Evolutionary conservation across 2,797 vertebrate genomes (phyloP), one percentile per base, ranked within the genome.

Genomic region (Ctenopoma multispine): DNA sequence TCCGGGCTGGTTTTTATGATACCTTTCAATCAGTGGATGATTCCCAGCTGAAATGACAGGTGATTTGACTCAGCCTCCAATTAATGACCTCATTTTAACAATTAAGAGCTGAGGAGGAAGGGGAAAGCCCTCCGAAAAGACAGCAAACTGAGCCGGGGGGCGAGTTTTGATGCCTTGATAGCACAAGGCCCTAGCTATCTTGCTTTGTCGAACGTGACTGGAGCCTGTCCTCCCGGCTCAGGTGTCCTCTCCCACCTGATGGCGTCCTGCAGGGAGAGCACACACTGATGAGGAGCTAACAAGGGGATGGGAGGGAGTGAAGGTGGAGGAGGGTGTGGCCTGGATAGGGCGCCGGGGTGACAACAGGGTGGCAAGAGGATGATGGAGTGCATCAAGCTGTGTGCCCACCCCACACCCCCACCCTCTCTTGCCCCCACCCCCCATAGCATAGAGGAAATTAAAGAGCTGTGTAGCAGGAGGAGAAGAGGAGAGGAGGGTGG

Each of bases 21-120:
- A 92, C 92, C 92, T 94, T 94, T 94, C 93, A 94, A 93, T 94
- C 93, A 92, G 86, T 50, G 13, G 47, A 63, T 73, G 80, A 92
- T 89, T 92, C 92, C 92, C 93, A 83, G 88, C 79, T 89, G 91
- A 93, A 92, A 91, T 93, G 92, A 92, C 92, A 93, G 92, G 92
- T 94, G 92, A 93, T 94, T 94, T 91, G 88, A 92, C 88, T 92
- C 81, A 86, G 83, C 66, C 92, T 93, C 82, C 89, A 93, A 93
- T 93, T 94, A 94, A 93, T 93, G 90, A 92, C 88, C 91, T 91
- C 79, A 90, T 94, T 94, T 94, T 85, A 94, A 94, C 93, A 95
- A 95, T 94, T 93, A 94, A 91, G 90, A 90, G 87, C 63, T 78
- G 86, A 83, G 87, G 85, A 90, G 85, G 85, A 83, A 77, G 56